phyloP scores from a whole-genome alignment of 2,113 vertebrate species.

The Cyprinus carpio region DNA sequence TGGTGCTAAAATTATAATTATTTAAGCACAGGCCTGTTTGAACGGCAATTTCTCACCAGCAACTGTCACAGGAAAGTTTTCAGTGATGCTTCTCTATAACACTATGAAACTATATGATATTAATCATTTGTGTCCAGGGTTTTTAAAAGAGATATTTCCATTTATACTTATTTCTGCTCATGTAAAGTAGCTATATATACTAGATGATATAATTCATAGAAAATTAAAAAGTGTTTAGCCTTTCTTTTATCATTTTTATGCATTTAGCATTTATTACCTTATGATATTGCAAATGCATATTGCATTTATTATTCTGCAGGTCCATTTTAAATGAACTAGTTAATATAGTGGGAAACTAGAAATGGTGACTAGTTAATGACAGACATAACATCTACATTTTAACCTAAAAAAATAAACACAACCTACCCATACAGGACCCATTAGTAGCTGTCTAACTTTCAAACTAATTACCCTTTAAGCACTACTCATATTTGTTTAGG shows the following conservation, averaged over 20 bases:
- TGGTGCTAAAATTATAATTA: slow-evolving; percentile 22
- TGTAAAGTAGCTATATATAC: not conserved
- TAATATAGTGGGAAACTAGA: not conserved
- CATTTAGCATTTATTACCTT: not conserved
- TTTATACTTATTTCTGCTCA: not conserved
- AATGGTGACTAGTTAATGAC: not conserved
- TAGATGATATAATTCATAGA: not conserved
- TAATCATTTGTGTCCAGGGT: not conserved
- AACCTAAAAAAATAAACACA: not conserved
- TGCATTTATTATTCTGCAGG: not conserved
- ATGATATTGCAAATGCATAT: not conserved
- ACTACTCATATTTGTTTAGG: too few relatives aligned
- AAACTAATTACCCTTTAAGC: not conserved
- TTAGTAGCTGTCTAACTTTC: not conserved
- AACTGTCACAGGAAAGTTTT: not conserved
- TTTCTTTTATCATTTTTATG: not conserved
- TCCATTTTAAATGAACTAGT: not conserved
- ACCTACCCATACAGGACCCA: not conserved
- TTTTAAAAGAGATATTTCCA: not conserved
- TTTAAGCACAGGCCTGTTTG: slow-evolving; percentile 14
- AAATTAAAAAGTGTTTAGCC: not conserved
- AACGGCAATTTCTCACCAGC: not conserved
- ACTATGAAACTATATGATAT: not conserved
- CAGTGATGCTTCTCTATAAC: not conserved
- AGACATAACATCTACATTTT: not conserved